Base-by-base conservation (phyloP, 2,888 invertebrate genomes). In the Hedya salicella region DNA sequence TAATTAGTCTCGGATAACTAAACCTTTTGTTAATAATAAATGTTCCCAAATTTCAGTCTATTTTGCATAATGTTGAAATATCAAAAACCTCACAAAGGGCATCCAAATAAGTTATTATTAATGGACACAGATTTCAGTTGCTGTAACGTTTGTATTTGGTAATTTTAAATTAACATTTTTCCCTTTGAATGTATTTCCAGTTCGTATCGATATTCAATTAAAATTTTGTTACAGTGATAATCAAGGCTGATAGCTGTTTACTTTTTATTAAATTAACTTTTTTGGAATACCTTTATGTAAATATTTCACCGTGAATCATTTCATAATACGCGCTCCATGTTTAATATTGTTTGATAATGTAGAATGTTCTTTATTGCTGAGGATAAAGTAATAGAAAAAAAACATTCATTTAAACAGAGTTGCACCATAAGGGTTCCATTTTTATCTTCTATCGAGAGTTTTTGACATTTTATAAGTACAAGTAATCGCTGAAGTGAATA, bases 1-100 rank as follows among this genome's bases (percentile, higher is more conserved):
- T 50, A 6, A 50, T 25, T 50, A 11, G 11, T 11, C 11, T 13
- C 30, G 17, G 17, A 44, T 25, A 25, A 25, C 25, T 25, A 25
- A 25, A 25, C 25, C 4, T 3, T 1, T 25, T 25, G 42, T 42
- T 8, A 44, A 44, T 44, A 17, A 30, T 30, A 30, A 56, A 25
- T 17, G 42, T 17, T 0, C 21, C 54, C 40, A 46, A 14, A 48
- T 48, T 48, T 48, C 19, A 11, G 4, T 17, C n/a, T 32, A 2
- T 46, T 25, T 48, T 25, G 21, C 25, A 48, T 48, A 48, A 39
- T 50, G 8, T 60, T 21, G 19, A 25, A 40, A 16, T 11, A 19
- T 25, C 14, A 39, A 25, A 49, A 42, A 8, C 39, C 19, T 6
- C 25, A 25, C 25, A 25, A 25, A 25, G 25, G 25, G 25, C 14